Base-by-base conservation (phyloP, 2,888 invertebrate genomes). In the Osmoderma eremita region DNA sequence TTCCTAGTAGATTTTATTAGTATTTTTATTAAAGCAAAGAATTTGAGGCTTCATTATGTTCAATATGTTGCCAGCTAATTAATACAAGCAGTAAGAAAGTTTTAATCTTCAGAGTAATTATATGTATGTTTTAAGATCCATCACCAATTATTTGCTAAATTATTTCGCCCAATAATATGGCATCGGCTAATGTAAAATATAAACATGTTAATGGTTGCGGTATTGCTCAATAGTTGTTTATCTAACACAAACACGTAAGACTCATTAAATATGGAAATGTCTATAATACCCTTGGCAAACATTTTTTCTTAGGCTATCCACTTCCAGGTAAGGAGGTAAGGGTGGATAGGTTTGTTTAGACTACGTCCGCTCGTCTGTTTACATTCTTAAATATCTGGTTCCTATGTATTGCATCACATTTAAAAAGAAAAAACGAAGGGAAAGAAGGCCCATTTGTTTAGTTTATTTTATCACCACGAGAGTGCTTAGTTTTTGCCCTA, bases 341-440 rank as follows among this genome's bases (percentile, higher is more conserved):
- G 69, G 70, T 61, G 63, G 54, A 54, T 58, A 51, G 63, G 68
- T 68, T 67, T 70, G 73, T 71, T 72, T 72, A 71, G 70, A 70
- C 72, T 71, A 70, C 71, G 71, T 58, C 72, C 70, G 10, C 63
- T 67, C 68, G 58, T 70, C 67, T 73, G 70, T 73, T 73, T 73
- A 68, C 71, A 68, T 65, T 62, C 58, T 66, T 68, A 68, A 69
- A 69, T 69, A 67, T 63, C 69, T 69, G 63, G 53, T 61, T 64
- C 45, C 61, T 45, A 65, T 65, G 63, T 62, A 53, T 63, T 67
- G 45, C 54, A 45, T 51, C 54, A 63, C 62, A 56, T 22, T 22
- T 36, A 24, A 24, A 15, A 48, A 36, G 48, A 49, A 53, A 53
- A 30, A 30, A 2, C 30, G 30, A 30, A 10, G 30, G 53, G 38